Conservation (phyloP, 2,797 vertebrate genomes). For the Numenius phaeopus region DNA sequence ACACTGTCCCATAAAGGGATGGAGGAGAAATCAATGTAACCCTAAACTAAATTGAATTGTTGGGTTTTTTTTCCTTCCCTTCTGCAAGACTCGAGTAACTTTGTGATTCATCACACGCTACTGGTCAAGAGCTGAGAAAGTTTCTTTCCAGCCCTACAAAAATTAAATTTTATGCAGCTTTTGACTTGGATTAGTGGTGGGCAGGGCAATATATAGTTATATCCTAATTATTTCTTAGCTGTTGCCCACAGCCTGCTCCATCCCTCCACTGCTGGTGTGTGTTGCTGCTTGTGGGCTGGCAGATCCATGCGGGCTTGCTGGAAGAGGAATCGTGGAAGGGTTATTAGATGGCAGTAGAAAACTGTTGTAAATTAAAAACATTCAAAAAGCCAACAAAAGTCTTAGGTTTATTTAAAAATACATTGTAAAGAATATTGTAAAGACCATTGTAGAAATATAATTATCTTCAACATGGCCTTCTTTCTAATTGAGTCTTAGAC, state of each 20-base stretch:
- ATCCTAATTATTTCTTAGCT: neutral
- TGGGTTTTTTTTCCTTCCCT: neutral
- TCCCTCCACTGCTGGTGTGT: neutral
- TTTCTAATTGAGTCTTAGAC: constrained; percentile 18
- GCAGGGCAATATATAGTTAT: neutral
- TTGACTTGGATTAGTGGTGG: neutral
- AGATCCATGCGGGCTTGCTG: neutral
- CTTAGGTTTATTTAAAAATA: neutral
- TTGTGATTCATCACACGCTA: neutral
- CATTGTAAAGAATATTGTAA: neutral
- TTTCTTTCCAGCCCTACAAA: neutral
- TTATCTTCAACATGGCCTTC: neutral
- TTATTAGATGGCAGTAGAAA: constrained; percentile 5
- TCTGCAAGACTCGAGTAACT: neutral
- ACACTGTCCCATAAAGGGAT: neutral
- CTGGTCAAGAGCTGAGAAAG: neutral
- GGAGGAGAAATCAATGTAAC: constrained; percentile 2
- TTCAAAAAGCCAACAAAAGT: neutral
- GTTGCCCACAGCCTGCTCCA: neutral
- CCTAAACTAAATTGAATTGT: constrained; percentile 13
- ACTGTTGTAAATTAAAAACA: neutral
- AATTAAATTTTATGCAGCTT: neutral
- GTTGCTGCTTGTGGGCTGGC: neutral
- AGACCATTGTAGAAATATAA: neutral
- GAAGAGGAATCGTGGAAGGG: neutral